These are phyloP conservation scores for Eilema griseolum DNA, from an alignment of 2,888 invertebrate genomes.

Conservation along the genomic window DNA sequence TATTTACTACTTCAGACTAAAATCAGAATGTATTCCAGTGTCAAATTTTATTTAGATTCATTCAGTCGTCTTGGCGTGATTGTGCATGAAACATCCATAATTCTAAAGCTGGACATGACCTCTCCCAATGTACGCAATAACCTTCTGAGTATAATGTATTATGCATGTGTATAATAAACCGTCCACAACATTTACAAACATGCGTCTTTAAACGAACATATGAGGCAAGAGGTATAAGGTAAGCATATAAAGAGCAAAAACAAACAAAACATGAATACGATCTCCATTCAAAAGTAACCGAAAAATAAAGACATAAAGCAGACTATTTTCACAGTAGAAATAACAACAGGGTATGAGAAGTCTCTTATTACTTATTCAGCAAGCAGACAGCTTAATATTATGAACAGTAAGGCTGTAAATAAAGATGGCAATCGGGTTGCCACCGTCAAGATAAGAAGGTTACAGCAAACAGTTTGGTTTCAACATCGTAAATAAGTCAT, in stretches of 20 bases:
- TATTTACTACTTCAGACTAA: too few species aligned
- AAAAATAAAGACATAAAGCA: background rate
- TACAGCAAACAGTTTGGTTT: conserved; percentile 24
- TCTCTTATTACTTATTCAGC: conserved; percentile 24
- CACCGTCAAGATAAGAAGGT: conserved; percentile 50
- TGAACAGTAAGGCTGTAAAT: conserved; percentile 48
- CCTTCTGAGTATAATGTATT: too few species aligned
- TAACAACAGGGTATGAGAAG: background rate
- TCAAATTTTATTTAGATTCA: too few species aligned
- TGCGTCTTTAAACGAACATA: background rate
- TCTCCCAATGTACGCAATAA: too few species aligned
- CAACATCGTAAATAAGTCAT: conserved; percentile 10
- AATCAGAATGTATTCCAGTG: too few species aligned
- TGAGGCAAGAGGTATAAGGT: background rate
- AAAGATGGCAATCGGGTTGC: conserved; percentile 59
- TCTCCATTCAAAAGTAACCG: background rate
- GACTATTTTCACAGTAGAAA: conserved; percentile 10
- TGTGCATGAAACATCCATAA: too few species aligned
- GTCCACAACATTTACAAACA: background rate
- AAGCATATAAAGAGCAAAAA: background rate
- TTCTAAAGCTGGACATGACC: too few species aligned
- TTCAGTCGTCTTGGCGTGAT: too few species aligned
- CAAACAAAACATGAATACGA: background rate
- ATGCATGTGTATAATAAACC: background rate
- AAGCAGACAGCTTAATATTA: conserved; percentile 35